phyloP scores from a whole-genome alignment of 1,140 invertebrate genomes.

The Zaprionus capensis region DNA sequence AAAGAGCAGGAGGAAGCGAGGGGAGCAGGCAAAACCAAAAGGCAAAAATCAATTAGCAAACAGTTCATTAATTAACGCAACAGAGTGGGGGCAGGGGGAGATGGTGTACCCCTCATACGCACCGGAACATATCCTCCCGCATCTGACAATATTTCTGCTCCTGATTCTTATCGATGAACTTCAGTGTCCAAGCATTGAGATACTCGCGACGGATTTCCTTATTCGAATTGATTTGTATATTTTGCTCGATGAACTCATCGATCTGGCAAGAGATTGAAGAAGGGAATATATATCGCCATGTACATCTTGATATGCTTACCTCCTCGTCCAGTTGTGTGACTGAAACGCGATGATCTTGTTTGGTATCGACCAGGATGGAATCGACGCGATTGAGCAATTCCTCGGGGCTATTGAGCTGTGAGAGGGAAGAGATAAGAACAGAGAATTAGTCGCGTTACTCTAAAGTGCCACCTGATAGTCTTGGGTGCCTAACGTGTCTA shows the following conservation, averaged over 20 bases:
- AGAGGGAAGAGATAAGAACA: not conserved
- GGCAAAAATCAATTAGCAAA: slow-evolving; percentile 70
- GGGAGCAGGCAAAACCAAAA: not conserved
- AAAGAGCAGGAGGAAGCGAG: not conserved
- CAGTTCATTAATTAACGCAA: slow-evolving; percentile 71
- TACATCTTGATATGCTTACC: slow-evolving; percentile 26
- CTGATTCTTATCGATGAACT: slow-evolving; percentile 89
- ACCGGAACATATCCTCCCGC: slow-evolving; percentile 95
- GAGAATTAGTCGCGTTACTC: not conserved
- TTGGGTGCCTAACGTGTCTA: too few relatives aligned
- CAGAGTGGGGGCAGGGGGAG: not conserved
- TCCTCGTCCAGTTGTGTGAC: slow-evolving; percentile 78
- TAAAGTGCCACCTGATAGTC: not conserved
- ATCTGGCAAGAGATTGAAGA: slow-evolving; percentile 85
- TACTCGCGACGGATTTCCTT: slow-evolving; percentile 95
- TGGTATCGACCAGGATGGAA: slow-evolving; percentile 74
- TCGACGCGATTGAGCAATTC: slow-evolving; percentile 72
- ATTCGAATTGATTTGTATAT: slow-evolving; percentile 96
- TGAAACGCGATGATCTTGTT: slow-evolving; percentile 73
- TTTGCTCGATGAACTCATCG: slow-evolving; percentile 94
- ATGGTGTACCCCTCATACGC: slow-evolving; percentile 61
- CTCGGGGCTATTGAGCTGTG: slow-evolving; percentile 73
- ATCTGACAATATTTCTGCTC: slow-evolving; percentile 90
- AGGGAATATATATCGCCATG: not conserved
- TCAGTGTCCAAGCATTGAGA: slow-evolving; percentile 93